Base-by-base conservation (phyloP, 1,140 invertebrate species). In the Pentalonia nigronervosa region DNA sequence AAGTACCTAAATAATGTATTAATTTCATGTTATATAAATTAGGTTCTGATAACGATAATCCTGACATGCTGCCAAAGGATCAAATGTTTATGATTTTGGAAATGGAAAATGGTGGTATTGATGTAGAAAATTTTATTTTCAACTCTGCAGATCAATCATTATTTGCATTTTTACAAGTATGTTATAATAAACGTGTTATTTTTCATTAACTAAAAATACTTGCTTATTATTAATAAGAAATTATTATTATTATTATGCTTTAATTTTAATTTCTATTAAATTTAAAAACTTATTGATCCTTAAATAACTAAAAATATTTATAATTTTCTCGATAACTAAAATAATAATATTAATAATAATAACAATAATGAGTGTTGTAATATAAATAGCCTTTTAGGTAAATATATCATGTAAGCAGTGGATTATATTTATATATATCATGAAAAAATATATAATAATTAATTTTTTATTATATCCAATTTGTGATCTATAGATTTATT, bases 31-130 rank as follows among this genome's bases (percentile, higher is more conserved):
- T 76, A 90, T 76, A 89, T 76, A 89, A 91, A 56, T 17, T 93
- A 94, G 96, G 96, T 90, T 98, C 97, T 0, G 97, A 98, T 94
- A 98, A 98, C 95, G 97, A 98, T 94, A 96, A 96, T 94, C 98
- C 98, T 0, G 95, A 96, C 45, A 96, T 97, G 86, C 97, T 98
- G 95, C 94, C 95, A 0, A 94, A 96, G 0, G 95, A 97, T 94
- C 98, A 99, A 95, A 95, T 97, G 25, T 99, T 97, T 94, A 96
- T 99, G 91, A 96, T 98, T 60, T 95, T 99, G 94, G 98, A 98
- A 95, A 96, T 99, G 94, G 96, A 96, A 47, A 97, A 98, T 95
- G 98, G 97, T 56, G 98, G 98, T 25, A 95, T 96, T 94, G 97
- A 98, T 95, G 95, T 99, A 25, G 98, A 98, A 95, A 96, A 96